Evolutionary conservation across 2,113 vertebrate genomes (phyloP), one percentile per base, ranked within the genome.

Genomic region (Calyptommatus sinebrachiatus): DNA sequence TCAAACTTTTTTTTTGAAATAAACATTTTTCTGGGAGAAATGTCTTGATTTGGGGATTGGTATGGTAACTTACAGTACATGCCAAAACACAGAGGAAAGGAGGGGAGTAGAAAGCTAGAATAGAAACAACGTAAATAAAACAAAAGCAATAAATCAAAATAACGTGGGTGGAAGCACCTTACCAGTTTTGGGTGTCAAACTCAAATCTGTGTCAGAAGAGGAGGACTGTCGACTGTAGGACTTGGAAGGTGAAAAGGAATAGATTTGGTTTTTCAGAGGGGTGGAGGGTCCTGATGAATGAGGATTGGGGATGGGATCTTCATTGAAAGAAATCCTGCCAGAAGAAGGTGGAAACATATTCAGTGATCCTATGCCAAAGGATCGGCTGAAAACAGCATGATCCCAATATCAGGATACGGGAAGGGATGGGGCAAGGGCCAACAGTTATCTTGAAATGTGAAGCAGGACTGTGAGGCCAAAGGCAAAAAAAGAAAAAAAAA

Each of bases 141-240:
- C 73, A 83, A 89, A 86, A 48, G 76, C 68, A 82, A 86, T 50
- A 83, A 84, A 88, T 93, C 88, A 88, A 87, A 83, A 91, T 78
- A 88, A 85, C 35, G 91, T 62, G 95, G 93, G 91, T 92, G 95
- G 91, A 93, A 90, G 93, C 3, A 92, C 96, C 98, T 99, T 99
- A 99, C 98, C 98, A 94, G 97, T 99, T 95, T 99, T 99, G 95
- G 98, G 98, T 94, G 98, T 99, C 97, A 99, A 97, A 98, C 98
- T 99, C 97, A 99, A 97, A 96, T 99, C 98, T 95, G 98, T 99
- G 94, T 99, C 98, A 94, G 98, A 99, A 96, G 98, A 99, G 92
- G 98, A 99, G 95, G 98, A 99, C 96, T 99, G 98, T 93, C 98
- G 98, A 92, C 98, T 99, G 98, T 97, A 99, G 96, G 98, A 97